A percentile compares a stretch with the other conserved stretches of the same genome.
Conservation (phyloP, 2,888 invertebrate species). For the Aphidius colemani region DNA sequence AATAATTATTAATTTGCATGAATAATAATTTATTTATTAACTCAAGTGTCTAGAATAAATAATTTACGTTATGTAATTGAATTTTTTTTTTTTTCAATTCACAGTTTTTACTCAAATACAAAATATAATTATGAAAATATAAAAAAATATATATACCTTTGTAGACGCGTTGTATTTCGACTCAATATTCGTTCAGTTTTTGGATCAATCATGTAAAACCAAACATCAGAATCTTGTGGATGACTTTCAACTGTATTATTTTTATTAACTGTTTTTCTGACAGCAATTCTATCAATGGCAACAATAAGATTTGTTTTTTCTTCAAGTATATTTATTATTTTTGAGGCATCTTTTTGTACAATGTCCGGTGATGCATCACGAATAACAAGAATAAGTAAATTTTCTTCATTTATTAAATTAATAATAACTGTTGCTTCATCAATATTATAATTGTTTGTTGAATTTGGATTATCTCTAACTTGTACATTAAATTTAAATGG, state of each 20-base stretch:
- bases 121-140: not conserved
- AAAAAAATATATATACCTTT: slow-evolving; percentile 62
- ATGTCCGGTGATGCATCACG: slow-evolving; percentile 75
- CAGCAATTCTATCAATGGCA: slow-evolving; percentile 83
- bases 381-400: slow-evolving; percentile 79
- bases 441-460: slow-evolving; percentile 67
- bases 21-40: not conserved
- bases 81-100: too few species aligned
- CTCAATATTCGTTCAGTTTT: slow-evolving; percentile 73
- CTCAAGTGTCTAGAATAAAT: too few species aligned
- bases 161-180: slow-evolving; percentile 73
- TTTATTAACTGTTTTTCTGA: slow-evolving; percentile 72
- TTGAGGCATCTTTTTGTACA: slow-evolving; percentile 64
- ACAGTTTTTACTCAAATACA: too few species aligned
- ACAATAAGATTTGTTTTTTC: slow-evolving; percentile 76
- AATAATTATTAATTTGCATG: not conserved
- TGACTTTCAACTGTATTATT: slow-evolving; percentile 76
- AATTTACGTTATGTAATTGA: too few species aligned
- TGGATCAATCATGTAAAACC: slow-evolving; percentile 86
- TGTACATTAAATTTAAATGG: slow-evolving; percentile 71
- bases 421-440: slow-evolving; percentile 71
- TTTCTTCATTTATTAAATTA: slow-evolving; percentile 77
- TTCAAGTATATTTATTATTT: slow-evolving; percentile 70
- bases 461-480: slow-evolving; percentile 74
- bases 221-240: slow-evolving; percentile 78